Percentiles rank a stretch among this genome's conserved stretches.
phyloP scores from a whole-genome alignment of 2,888 invertebrate genomes.

The Ectropis crepuscularia region DNA sequence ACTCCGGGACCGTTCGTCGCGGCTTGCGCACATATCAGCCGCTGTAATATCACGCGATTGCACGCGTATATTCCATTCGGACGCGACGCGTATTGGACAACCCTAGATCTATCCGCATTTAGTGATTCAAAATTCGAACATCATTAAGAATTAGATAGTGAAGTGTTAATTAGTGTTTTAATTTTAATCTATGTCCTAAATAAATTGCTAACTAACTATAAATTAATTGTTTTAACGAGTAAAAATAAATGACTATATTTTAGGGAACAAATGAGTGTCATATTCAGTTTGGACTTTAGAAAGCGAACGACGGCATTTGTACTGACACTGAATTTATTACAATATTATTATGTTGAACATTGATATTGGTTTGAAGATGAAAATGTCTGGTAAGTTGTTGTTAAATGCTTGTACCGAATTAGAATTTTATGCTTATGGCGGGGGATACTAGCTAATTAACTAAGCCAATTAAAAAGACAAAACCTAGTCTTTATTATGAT shows the following conservation, averaged over 20 bases:
- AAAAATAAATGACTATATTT: not conserved
- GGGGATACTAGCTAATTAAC: too few relatives aligned
- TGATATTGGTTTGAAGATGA: slow-evolving; percentile 69
- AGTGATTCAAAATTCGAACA: slow-evolving; percentile 18
- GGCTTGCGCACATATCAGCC: slow-evolving; percentile 70
- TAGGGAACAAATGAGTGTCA: not conserved
- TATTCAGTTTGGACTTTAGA: not conserved
- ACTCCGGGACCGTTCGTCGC: slow-evolving; percentile 79
- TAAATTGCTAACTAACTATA: not conserved
- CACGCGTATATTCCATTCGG: slow-evolving; percentile 50
- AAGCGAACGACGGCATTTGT: not conserved
- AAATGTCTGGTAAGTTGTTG: slow-evolving; percentile 77
- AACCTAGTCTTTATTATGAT: too few relatives aligned
- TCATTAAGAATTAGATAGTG: slow-evolving; percentile 19
- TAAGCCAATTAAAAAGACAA: too few relatives aligned
- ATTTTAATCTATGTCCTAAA: not conserved
- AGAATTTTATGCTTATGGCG: too few relatives aligned
- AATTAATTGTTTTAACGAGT: not conserved
- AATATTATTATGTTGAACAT: slow-evolving; percentile 55
- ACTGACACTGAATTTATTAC: too few relatives aligned
- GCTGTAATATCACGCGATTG: slow-evolving; percentile 58
- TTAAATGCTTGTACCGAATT: not conserved
- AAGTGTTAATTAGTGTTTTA: slow-evolving; percentile 19
- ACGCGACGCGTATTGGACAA: slow-evolving; percentile 36
- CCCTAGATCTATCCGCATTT: not conserved